Percentiles rank a stretch among this genome's conserved stretches.
phyloP scores from a whole-genome alignment of 2,888 invertebrate genomes.

The Actias luna region DNA sequence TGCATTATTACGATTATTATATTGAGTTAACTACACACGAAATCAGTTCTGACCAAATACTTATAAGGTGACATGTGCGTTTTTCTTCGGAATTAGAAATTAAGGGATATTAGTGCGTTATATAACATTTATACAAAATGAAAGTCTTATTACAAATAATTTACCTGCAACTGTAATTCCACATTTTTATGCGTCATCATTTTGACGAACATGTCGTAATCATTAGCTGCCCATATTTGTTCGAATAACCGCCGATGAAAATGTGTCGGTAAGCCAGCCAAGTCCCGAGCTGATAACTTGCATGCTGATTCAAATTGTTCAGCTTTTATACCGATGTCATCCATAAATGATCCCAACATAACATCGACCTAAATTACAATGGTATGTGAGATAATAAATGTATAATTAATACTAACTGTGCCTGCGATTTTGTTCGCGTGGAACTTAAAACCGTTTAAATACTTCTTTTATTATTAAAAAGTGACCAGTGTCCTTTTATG shows the following conservation, averaged over 20 bases:
- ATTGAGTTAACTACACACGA: too few relatives aligned
- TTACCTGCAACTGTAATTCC: conserved; percentile 88
- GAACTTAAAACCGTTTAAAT: too few relatives aligned
- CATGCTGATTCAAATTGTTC: conserved; percentile 94
- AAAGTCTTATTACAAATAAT: not conserved
- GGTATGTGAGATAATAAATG: not conserved
- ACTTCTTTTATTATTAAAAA: too few relatives aligned
- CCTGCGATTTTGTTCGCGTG: too few relatives aligned
- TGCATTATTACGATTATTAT: too few relatives aligned
- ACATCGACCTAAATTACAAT: conserved; percentile 86
- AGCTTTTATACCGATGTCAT: conserved; percentile 93
- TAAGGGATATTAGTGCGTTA: too few relatives aligned
- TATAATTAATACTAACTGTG: not conserved
- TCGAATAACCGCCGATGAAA: conserved; percentile 84
- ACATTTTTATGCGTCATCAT: conserved; percentile 97
- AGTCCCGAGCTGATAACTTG: conserved; percentile 67
- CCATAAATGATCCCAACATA: conserved; percentile 95
- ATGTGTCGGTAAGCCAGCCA: conserved; percentile 78
- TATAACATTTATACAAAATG: not conserved
- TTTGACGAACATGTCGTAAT: conserved; percentile 92
- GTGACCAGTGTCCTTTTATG: too few relatives aligned
- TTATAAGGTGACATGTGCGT: too few relatives aligned
- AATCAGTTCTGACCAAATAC: too few relatives aligned
- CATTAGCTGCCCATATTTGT: conserved; percentile 96
- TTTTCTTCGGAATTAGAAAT: too few relatives aligned